These are phyloP conservation scores for Zingel zingel DNA, from an alignment of 2,113 vertebrate species.

Conservation along the genomic window DNA sequence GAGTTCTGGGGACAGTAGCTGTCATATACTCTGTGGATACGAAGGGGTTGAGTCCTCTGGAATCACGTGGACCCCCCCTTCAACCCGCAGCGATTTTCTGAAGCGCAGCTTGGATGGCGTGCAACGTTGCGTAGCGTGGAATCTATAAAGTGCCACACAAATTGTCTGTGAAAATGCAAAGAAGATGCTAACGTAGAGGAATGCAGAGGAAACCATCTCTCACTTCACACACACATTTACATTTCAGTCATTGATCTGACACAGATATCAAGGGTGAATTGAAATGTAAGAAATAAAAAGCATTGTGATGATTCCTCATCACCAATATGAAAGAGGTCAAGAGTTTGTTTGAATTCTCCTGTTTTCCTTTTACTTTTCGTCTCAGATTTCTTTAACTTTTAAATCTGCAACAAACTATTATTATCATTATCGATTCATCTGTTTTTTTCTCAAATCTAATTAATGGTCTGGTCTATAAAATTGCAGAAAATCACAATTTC, in stretches of 20 bases:
- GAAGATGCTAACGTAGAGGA: not conserved
- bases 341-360: not conserved
- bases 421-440: not conserved
- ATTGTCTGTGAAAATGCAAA: conserved; percentile 27
- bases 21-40: conserved; percentile 22
- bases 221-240: conserved; percentile 4
- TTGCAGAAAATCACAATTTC: not conserved
- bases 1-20: conserved; percentile 39
- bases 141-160: conserved; percentile 44
- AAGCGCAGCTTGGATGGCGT: conserved; percentile 1
- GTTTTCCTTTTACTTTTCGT: not conserved
- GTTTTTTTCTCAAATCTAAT: not conserved
- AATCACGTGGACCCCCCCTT: not conserved
- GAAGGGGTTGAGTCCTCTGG: conserved; percentile 18
- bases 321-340: not conserved
- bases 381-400: conserved; percentile 2
- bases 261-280: not conserved
- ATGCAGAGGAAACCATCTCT: not conserved
- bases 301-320: not conserved
- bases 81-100: conserved; percentile 23
- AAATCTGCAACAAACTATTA: not conserved
- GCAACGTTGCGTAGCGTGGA: not conserved
- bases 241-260: conserved; percentile 15
- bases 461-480: not conserved
- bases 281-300: conserved; percentile 11